Evolutionary conservation across 92 coral and sea anemone genomes (phyloP).

Genomic region (Desmophyllum pertusum): DNA sequence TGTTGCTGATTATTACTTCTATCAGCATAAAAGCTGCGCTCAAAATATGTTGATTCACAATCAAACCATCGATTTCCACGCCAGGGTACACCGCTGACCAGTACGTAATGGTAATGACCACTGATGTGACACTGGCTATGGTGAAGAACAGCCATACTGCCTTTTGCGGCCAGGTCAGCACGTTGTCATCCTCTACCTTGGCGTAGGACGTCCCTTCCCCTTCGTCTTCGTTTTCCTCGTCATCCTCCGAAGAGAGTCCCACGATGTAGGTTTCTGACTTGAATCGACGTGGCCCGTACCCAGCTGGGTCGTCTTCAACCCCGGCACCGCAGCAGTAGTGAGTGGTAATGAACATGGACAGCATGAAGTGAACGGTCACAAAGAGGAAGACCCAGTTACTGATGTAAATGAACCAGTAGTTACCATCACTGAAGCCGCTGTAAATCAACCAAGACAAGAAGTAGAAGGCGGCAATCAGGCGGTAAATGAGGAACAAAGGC

Average conservation of each 20-base stretch:
- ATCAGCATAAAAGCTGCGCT: constrained; percentile 75
- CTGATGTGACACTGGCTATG: constrained; percentile 79
- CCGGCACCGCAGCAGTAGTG: constrained; percentile 62
- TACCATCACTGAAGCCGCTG: constrained; percentile 37
- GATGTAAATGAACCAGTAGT: constrained; percentile 70
- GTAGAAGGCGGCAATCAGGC: constrained; percentile 70
- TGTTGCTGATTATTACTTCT: constrained; percentile 75
- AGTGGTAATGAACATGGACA: constrained; percentile 58
- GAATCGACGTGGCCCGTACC: constrained; percentile 44
- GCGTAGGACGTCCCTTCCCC: constrained; percentile 27
- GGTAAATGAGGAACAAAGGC: constrained; percentile 67
- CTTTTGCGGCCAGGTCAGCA: constrained; percentile 67
- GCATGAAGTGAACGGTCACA: constrained; percentile 61
- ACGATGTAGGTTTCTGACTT: constrained; percentile 76
- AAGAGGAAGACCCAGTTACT: constrained; percentile 77
- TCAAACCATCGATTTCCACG: constrained; percentile 54
- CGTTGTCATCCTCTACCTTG: constrained; percentile 51
- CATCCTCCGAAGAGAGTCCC: constrained; percentile 63
- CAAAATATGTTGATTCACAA: constrained; percentile 68
- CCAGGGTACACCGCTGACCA: constrained; percentile 69
- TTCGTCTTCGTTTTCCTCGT: constrained; percentile 12
- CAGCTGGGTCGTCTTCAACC: constrained; percentile 59
- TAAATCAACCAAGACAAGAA: constrained; percentile 75
- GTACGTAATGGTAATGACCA: constrained; percentile 69
- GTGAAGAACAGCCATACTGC: constrained; percentile 76